A percentile compares a stretch with the other conserved stretches of the same genome.
These are phyloP conservation scores for Melanotus villosus DNA, from an alignment of 2,888 invertebrate species.

Conservation along the genomic window DNA sequence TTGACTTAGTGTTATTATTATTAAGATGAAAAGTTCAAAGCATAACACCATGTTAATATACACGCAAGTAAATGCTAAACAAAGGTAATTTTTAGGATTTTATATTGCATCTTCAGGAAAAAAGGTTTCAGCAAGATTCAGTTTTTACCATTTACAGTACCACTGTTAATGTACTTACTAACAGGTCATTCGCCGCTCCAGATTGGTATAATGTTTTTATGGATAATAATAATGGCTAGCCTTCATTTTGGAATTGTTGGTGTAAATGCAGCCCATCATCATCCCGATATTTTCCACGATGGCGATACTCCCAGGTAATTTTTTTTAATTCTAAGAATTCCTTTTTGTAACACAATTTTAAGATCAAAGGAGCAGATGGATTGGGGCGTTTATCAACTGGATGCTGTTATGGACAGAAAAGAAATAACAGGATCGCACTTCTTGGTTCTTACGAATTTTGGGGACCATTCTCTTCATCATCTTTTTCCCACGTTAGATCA, in stretches of 20 bases:
- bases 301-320: slow-evolving; percentile 78
- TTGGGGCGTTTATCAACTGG: slow-evolving; percentile 85
- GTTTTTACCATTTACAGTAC: slow-evolving; percentile 48
- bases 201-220: slow-evolving; percentile 71
- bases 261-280: slow-evolving; percentile 83
- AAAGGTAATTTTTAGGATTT: no score
- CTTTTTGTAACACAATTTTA: slow-evolving; percentile 12
- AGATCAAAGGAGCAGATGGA: slow-evolving; percentile 68
- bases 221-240: slow-evolving; percentile 72
- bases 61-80: no score
- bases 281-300: slow-evolving; percentile 83
- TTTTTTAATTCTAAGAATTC: neutral
- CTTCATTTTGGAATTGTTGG: slow-evolving; percentile 75
- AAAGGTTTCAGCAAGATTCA: slow-evolving; percentile 6
- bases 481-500: slow-evolving; percentile 87
- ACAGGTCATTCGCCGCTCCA: slow-evolving; percentile 59
- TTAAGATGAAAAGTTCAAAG: no score
- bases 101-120: slow-evolving; percentile 3
- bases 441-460: slow-evolving; percentile 80
- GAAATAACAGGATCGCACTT: slow-evolving; percentile 78
- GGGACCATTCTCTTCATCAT: slow-evolving; percentile 85
- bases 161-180: slow-evolving; percentile 50
- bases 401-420: slow-evolving; percentile 80
- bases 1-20: no score
- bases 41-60: no score